Evolutionary conservation across 2,888 invertebrate genomes (phyloP), one percentile per base, ranked within the genome.

Genomic region (Argyresthia albistria): DNA sequence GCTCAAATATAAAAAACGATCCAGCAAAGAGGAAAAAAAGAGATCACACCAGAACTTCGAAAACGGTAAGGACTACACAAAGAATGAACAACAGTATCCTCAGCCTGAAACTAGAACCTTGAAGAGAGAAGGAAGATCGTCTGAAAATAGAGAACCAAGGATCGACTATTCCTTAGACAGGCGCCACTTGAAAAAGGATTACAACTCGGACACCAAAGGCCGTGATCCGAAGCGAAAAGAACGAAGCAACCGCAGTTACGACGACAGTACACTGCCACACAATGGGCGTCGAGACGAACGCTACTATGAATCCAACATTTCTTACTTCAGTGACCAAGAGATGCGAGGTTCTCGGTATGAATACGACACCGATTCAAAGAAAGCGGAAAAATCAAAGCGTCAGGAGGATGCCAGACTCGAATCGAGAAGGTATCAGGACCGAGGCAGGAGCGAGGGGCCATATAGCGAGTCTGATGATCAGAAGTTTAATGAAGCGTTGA

Each of bases 381-480:
- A 88, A 65, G 88, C 88, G 1, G 88, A 88, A 54, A 88, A 88
- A 58, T 80, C 82, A 25, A 88, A 88, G 61, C 76, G 86, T 15
- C 86, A 86, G 58, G 88, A 88, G 61, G 87, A 87, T 64, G 84
- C 84, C 3, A 70, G 84, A 50, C 66, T 86, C 36, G 87, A 87
- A 63, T 77, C 80, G 0, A 76, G 87, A 53, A 76, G 83, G 46
- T 73, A 77, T 47, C 68, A 73, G 50, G 87, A 87, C 46, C 74
- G 80, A 49, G 25, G 25, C 25, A 68, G 83, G 54, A 79, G 72
- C 58, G 86, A 86, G 48, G 82, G 75, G 8, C 86, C 83, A 9
- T 87, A 87, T 58, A 82, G 87, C 53, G 88, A 88, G 61, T 76
- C 90, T 59, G 75, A 90, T 73, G 81, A 89, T 70, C 90, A 88